phyloP scores from a whole-genome alignment of 1,140 invertebrate species.

The Ruditapes philippinarum region DNA sequence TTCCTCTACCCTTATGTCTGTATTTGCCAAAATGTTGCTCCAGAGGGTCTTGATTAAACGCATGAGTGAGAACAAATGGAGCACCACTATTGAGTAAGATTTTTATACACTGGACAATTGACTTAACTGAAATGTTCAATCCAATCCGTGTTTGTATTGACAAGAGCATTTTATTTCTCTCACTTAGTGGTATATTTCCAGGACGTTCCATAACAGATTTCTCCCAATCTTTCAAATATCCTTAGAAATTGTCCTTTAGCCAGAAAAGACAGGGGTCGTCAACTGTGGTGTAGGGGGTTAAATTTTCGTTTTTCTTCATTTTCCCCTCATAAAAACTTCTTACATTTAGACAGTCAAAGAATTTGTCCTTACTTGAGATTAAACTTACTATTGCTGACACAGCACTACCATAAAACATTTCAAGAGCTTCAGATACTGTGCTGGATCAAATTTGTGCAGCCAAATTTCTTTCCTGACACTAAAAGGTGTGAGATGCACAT shows the following conservation, averaged over 20 bases:
- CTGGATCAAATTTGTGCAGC: conserved; percentile 55
- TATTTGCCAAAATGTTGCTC: conserved; percentile 51
- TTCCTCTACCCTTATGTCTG: not conserved
- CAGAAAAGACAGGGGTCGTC: not conserved
- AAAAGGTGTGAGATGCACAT: conserved; percentile 25
- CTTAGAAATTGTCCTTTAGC: not conserved
- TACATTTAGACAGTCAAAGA: conserved; percentile 74
- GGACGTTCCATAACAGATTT: not conserved
- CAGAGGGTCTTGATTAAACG: conserved; percentile 33
- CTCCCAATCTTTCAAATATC: not conserved
- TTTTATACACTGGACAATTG: not conserved
- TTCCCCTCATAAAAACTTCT: conserved; percentile 62
- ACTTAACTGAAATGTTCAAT: not conserved
- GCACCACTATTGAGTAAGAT: not conserved
- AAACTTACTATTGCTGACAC: conserved; percentile 62
- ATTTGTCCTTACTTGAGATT: conserved; percentile 68
- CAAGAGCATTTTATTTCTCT: not conserved
- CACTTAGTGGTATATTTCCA: not conserved
- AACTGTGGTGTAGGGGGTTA: conserved; percentile 24
- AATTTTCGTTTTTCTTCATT: conserved; percentile 59
- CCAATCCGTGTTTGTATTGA: not conserved
- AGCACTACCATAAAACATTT: conserved; percentile 11
- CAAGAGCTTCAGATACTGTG: conserved; percentile 58
- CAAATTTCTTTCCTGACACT: conserved; percentile 43
- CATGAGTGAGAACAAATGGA: not conserved